phyloP scores from a whole-genome alignment of 2,797 vertebrate species.

The Aplochiton taeniatus region DNA sequence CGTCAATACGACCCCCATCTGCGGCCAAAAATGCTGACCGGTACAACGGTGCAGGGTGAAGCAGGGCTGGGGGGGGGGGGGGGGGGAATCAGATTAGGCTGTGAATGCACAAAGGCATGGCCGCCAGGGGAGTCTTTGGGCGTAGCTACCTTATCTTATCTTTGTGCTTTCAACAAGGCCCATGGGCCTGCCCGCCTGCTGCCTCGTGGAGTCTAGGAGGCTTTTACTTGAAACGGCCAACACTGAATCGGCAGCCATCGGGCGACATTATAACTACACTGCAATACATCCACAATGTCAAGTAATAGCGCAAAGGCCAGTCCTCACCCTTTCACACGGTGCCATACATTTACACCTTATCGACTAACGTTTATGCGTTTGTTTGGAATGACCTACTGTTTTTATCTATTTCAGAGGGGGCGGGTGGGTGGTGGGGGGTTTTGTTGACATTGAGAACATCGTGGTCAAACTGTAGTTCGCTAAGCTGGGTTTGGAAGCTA shows the following conservation, averaged over 20 bases:
- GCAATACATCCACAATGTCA: conserved; percentile 39
- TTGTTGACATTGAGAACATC: too few species aligned
- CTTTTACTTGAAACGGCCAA: too few species aligned
- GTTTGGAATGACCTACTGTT: too few species aligned
- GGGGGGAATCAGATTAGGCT: conserved; percentile 15
- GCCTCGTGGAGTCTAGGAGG: neutral
- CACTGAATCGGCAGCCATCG: too few species aligned
- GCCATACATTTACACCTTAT: conserved; percentile 28
- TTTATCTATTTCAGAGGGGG: too few species aligned
- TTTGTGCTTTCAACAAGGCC: conserved; percentile 57
- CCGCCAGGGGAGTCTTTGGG: conserved; percentile 14
- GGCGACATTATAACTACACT: neutral
- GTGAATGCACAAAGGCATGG: too few species aligned
- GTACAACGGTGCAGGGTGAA: too few species aligned
- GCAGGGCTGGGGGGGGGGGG: conserved; percentile 5
- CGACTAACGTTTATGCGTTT: neutral
- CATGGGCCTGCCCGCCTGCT: conserved; percentile 4
- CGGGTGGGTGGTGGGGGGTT: too few species aligned
- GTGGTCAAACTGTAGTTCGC: too few species aligned
- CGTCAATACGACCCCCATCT: too few species aligned
- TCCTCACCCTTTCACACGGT: conserved; percentile 22
- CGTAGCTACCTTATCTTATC: conserved; percentile 17
- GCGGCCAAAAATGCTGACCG: too few species aligned
- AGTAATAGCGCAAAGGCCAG: conserved; percentile 32
- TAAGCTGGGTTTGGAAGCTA: conserved; percentile 2